These are phyloP conservation scores for Drosophila siamana DNA, from an alignment of 2,888 invertebrate genomes.

Conservation along the genomic window DNA sequence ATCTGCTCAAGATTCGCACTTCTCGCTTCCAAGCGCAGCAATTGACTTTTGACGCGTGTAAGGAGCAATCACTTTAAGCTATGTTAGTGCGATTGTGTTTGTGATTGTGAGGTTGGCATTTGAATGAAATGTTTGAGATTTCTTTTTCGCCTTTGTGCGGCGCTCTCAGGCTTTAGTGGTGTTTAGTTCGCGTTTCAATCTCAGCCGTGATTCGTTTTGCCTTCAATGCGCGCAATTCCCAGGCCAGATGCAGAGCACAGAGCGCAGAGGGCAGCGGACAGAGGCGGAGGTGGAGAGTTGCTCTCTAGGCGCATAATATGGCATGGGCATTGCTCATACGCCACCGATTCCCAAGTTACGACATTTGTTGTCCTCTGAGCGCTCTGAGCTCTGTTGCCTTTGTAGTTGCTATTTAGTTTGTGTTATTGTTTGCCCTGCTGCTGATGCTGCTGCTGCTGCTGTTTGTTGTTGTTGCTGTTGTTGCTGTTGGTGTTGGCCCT, in stretches of 20 bases:
- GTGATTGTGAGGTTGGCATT: no score
- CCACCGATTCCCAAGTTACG: slow-evolving; percentile 63
- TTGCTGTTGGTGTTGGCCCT: slow-evolving; percentile 37
- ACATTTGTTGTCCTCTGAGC: slow-evolving; percentile 46
- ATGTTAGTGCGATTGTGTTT: no score
- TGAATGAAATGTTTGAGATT: slow-evolving; percentile 5
- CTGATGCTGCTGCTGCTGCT: slow-evolving; percentile 30
- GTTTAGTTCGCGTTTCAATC: slow-evolving; percentile 11
- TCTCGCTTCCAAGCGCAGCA: no score
- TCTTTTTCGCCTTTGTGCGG: neutral
- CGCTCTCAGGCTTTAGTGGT: neutral
- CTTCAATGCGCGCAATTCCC: slow-evolving; percentile 18
- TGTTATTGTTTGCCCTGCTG: slow-evolving; percentile 39
- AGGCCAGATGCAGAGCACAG: slow-evolving; percentile 9
- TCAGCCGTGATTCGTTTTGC: slow-evolving; percentile 13
- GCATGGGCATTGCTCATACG: slow-evolving; percentile 59
- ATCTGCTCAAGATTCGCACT: no score
- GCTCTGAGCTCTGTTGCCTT: slow-evolving; percentile 25
- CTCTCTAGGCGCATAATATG: slow-evolving; percentile 48
- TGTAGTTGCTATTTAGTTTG: slow-evolving; percentile 47
- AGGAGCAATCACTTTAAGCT: no score
- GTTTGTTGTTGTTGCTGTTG: slow-evolving; percentile 42
- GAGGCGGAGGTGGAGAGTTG: slow-evolving; percentile 9
- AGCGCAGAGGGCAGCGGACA: neutral
- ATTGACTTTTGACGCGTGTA: no score